Base-by-base conservation (phyloP, 2,113 vertebrate species). In the Pipa parva region DNA sequence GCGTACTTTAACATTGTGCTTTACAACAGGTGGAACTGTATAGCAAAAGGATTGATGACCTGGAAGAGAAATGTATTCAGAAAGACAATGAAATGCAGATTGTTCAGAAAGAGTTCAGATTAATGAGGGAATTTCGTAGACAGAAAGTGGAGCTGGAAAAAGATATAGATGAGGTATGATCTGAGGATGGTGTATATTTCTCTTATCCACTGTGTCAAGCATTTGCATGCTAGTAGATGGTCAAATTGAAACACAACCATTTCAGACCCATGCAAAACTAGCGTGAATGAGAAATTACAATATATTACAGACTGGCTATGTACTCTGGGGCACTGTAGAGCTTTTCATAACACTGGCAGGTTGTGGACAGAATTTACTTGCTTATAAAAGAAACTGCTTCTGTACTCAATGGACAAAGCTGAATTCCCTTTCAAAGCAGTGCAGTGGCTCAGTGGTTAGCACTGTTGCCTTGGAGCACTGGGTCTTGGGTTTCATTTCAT, bases 81-180 rank as follows among this genome's bases (percentile, higher is more conserved):
- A 78, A 87, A 87, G 77, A 80, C 80, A 68, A 65, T 37, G 91
- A 95, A 74, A 89, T 92, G 51, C 75, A 80, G 25, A 77, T 83
- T 76, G 88, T 94, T 76, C 85, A 91, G 29, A 79, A 82, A 22
- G 90, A 92, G 62, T 75, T 91, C 48, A 91, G 79, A 76, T 85
- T 74, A 74, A 86, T 92, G 63, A 84, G 87, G 67, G 90, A 89
- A 54, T 93, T 94, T 72, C 76, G 73, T 45, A 88, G 70, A 68
- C 87, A 73, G 73, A 91, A 92, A 80, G 72, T 75, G 11, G 76
- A 86, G 64, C 79, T 92, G 86, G 89, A 96, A 61, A 85, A 88
- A 77, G 91, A 95, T 73, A 79, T 95, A 58, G 73, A 84, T 29
- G 81, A 82, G 26, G 77, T 81, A 77, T 81, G n/a, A n/a, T n/a